Base-by-base conservation (phyloP, 2,888 invertebrate species). In the Itoplectis maculator region DNA sequence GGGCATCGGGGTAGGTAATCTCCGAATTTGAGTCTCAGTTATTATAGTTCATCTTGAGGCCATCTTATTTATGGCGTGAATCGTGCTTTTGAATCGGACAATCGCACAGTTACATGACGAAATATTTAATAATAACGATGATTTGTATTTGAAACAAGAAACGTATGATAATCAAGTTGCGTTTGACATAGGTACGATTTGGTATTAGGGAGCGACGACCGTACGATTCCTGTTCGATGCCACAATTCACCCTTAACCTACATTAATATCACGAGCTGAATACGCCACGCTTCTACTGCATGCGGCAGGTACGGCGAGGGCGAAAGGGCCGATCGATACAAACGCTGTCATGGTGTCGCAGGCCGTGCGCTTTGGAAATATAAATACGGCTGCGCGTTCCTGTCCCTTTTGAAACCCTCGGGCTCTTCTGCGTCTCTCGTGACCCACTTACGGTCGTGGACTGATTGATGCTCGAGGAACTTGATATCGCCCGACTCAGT, bases 321-420 rank as follows among this genome's bases (percentile, higher is more conserved):
- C 68, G 83, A 79, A 87, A 84, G 85, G 84, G 81, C 69, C 77
- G 88, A 87, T 89, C 89, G 89, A 89, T 88, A 89, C 88, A 87
- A 86, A 84, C 85, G 86, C 86, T 54, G 68, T 76, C 59, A 51
- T 61, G 79, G 56, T 63, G 56, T 69, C 54, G 35, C 35, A 45
- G 49, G 42, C 66, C 23, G 23, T 68, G 68, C 59, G 51, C 66
- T 76, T 75, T 76, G 70, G 76, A 79, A 82, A 76, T 72, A 79
- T 68, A 82, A 82, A 82, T 75, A 70, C 61, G 59, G n/a, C 6
- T 45, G 23, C 37, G 61, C 47, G 63, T 69, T 56, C 63, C 37
- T 80, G 45, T 54, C 42, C 54, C 45, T 15, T 56, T 45, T 40
- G 37, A 20, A 73, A 37, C 61, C 65, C 61, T 15, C n/a, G 47